Evolutionary conservation across 30 jellyfish, hydroid and myxozoan genomes (phyloP), one percentile per base, ranked within the genome.

Genomic region (Sanderia malayensis): DNA sequence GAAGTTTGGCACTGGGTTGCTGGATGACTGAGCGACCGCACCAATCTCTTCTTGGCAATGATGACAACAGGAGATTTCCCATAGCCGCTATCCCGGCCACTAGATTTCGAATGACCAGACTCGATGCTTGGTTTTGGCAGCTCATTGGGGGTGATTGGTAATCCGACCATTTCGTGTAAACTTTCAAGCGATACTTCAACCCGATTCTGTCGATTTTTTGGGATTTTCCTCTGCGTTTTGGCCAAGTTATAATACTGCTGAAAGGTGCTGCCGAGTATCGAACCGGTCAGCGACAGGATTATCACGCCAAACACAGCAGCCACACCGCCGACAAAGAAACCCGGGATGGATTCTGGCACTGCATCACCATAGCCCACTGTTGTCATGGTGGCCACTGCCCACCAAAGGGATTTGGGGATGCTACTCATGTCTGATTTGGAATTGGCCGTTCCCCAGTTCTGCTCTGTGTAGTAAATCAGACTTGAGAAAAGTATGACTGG

Each of bases 351-450:
- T 20, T 44, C 59, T 20, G 98, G 98, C 4, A 55, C 76, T 23
- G 86, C 83, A 31, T 72, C 89, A 4, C 98, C 98, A 70, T 92
- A 92, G n/a, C 98, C 98, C 1, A 85, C 95, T 3, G 98, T 92
- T 26, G 98, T 85, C 96, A 85, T 84, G 58, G 98, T 92, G 19
- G 85, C 67, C 6, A 92, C 83, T 33, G 96, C 80, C 98, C 98
- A 92, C 98, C 98, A 92, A 22, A 92, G 33, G 41, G 79, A 63
- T 17, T 34, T 55, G 0, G 96, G 98, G 18, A 85, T 79, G 32
- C 92, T 91, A 37, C 34, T n/a, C 75, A 85, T 63, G 30, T 41
- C 33, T 4, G 45, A 37, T 31, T 73, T 76, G 62, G 84, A 59
- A 53, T 69, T 61, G 27, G 23, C 88, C 18, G 44, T 60, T 26